Conservation (phyloP, 2,113 vertebrate genomes). For the Felis chaus region DNA sequence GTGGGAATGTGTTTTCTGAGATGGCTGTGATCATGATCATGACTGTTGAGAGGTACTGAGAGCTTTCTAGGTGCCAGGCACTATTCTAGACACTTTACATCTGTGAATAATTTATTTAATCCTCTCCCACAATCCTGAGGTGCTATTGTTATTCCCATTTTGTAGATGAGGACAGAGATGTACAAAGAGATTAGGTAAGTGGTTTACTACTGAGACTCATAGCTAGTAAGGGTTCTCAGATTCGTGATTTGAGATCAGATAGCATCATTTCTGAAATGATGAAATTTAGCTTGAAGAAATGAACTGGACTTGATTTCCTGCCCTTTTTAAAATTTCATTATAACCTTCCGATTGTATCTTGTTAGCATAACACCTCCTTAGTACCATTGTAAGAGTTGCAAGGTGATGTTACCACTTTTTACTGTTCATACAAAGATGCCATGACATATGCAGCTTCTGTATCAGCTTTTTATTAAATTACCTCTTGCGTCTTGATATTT, state of each 20-base stretch:
- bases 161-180: not conserved
- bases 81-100: not conserved
- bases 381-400: not conserved
- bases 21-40: not conserved
- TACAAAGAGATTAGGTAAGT: not conserved
- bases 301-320: slow-evolving; percentile 35
- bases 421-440: not conserved
- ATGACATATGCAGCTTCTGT: not conserved
- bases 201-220: not conserved
- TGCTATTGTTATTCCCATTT: not conserved
- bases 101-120: not conserved
- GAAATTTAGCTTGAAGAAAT: slow-evolving; percentile 34
- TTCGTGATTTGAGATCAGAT: slow-evolving; percentile 1
- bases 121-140: not conserved
- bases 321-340: not conserved
- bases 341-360: not conserved
- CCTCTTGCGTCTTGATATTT: not conserved
- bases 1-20: not conserved
- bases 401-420: not conserved
- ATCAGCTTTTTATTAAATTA: slow-evolving; percentile 17
- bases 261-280: slow-evolving; percentile 34
- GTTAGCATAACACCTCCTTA: not conserved
- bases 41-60: not conserved
- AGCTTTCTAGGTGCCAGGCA: not conserved
- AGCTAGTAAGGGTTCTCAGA: not conserved